These are phyloP conservation scores for Dorcus hopei DNA, from an alignment of 2,888 invertebrate genomes.

Conservation along the genomic window DNA sequence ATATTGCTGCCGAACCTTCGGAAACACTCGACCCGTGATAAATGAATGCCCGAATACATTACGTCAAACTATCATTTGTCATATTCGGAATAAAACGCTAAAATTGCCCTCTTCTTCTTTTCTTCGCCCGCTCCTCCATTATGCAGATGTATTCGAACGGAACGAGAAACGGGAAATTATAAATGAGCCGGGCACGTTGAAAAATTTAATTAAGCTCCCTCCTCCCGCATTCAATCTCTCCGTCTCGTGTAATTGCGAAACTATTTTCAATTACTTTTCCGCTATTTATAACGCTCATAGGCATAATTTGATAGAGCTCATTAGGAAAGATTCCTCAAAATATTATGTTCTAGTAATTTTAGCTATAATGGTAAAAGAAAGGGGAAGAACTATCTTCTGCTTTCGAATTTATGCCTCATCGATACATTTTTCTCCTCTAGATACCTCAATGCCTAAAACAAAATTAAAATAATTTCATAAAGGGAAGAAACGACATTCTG, in stretches of 20 bases:
- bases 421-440: no score
- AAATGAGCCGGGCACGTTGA: background rate
- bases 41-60: slow-evolving; percentile 31
- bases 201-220: background rate
- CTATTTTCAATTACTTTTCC: no score
- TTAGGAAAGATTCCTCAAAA: no score
- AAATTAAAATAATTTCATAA: no score
- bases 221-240: background rate
- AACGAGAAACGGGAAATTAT: slow-evolving; percentile 1
- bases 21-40: slow-evolving; percentile 28
- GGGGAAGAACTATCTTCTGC: no score
- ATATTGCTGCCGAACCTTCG: slow-evolving; percentile 25
- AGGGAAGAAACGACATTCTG: no score
- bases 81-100: slow-evolving; percentile 25
- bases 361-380: no score
- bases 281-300: no score
- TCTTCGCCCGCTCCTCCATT: slow-evolving; percentile 8
- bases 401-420: no score
- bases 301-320: no score
- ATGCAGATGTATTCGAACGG: slow-evolving; percentile 7
- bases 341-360: no score
- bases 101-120: slow-evolving; percentile 11
- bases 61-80: slow-evolving; percentile 30
- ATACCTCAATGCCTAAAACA: no score
- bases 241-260: background rate